These are phyloP conservation scores for Charaxes varanes DNA, from an alignment of 1,140 invertebrate genomes.

Conservation along the genomic window DNA sequence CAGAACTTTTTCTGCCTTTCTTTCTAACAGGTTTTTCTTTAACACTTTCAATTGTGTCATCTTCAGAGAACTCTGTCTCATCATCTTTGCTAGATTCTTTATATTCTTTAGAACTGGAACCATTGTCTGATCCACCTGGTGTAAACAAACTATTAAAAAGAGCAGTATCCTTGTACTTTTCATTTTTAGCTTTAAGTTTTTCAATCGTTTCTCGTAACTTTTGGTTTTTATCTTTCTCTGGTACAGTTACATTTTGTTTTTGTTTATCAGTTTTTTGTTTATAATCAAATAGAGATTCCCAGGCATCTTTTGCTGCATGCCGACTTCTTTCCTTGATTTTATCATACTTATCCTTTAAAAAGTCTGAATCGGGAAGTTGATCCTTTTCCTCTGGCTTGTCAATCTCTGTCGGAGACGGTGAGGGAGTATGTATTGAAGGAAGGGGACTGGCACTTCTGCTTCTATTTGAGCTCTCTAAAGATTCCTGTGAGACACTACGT, in stretches of 20 bases:
- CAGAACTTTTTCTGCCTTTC: constrained; percentile 48
- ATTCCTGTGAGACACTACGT: constrained; percentile 41
- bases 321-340: constrained; percentile 79
- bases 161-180: constrained; percentile 69
- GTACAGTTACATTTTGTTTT: constrained; percentile 46
- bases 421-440: constrained; percentile 57
- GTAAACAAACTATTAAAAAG: constrained; percentile 52
- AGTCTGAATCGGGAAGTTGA: constrained; percentile 45
- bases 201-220: constrained; percentile 77
- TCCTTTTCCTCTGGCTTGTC: constrained; percentile 30
- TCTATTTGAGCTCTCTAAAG: constrained; percentile 59
- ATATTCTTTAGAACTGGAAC: constrained; percentile 25
- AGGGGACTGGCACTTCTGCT: constrained; percentile 64
- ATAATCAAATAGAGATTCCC: constrained; percentile 54
- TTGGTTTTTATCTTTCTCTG: constrained; percentile 75
- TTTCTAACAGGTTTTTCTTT: constrained; percentile 43
- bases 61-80: constrained; percentile 29
- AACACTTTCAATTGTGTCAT: constrained; percentile 28
- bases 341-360: constrained; percentile 76
- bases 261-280: constrained; percentile 58
- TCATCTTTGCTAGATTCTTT: constrained; percentile 41
- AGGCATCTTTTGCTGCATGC: constrained; percentile 67
- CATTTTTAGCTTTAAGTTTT: constrained; percentile 78
- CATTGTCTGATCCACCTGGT: constrained; percentile 29
- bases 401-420: constrained; percentile 42